Evolutionary conservation across 2,888 invertebrate genomes (phyloP), one percentile per base, ranked within the genome.

Genomic region (Microctonus brassicae): DNA sequence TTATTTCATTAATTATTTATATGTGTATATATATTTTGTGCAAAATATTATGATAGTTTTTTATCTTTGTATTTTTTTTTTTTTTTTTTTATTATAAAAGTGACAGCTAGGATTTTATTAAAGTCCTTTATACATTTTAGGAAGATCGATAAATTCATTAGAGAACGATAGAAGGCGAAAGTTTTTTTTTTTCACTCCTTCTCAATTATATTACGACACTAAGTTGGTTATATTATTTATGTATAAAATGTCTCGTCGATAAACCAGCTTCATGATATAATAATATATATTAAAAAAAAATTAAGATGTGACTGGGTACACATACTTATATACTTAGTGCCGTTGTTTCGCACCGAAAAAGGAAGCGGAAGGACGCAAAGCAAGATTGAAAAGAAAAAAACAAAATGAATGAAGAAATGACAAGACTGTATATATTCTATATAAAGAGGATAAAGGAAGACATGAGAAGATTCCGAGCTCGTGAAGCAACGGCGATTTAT

Each of bases 401-500:
- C 58, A 58, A 42, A 42, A 60, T 34, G 33, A 52, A 62, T 69
- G 69, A 65, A 53, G 47, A 68, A 66, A 63, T 17, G 47, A 47
- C 17, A 7, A n/a, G 47, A 47, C 47, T 47, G 47, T 47, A 17
- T n/a, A 47, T 63, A 5, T 17, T 17, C 7, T 1, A 42, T 17
- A 62, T 36, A 36, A 63, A 57, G 62, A 29, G 70, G 42, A 67
- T 58, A 63, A 70, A 70, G 69, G 34, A 64, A 61, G 42, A 63
- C 63, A 22, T 60, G 73, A 66, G 64, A 61, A 74, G 66, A 73
- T 42, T 64, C 74, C 72, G 69, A 72, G 69, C 36, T 69, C 69
- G 73, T 70, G 75, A 75, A 70, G 70, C 70, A 75, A 60, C 72
- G 75, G 75, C 76, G 74, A 81, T 82, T 83, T 81, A 83, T 84